Evolutionary conservation across 2,888 invertebrate species (phyloP), one percentile per base, ranked within the genome.

Genomic region (Thera obeliscata): DNA sequence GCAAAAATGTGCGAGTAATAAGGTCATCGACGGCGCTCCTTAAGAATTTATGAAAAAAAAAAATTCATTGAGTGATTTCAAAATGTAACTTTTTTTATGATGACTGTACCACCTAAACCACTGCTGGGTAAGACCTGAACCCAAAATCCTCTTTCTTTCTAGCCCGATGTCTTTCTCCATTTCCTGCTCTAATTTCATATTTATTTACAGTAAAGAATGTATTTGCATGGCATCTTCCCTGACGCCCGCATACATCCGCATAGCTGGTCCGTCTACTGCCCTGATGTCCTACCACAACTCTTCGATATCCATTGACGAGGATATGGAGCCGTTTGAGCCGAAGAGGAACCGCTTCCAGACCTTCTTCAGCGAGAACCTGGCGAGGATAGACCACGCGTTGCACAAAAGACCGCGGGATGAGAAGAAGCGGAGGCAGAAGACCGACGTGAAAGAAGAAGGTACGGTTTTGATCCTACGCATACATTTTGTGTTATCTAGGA

Each of bases 211-310:
- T 61, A 94, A 94, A 81, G 93, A 94, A 65, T 94, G 95, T 60
- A 85, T 95, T 38, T 95, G 95, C 70, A 95, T 97, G 94, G 96
- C 96, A 0, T 94, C 94, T 43, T 94, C 96, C 2, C 85, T 97
- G 22, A 91, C 95, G 0, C 97, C 97, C 1, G 96, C 96, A 0
- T 97, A 95, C 84, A 86, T 98, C 2, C 94, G 97, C 61, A 94
- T 98, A 56, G 96, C 96, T 22, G 97, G 97, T 0, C 96, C 96
- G 0, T 95, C 94, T 61, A 95, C 95, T 1, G 87, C 94, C 1
- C 87, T 86, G 61, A 87, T 95, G 70, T 81, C 83, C 12, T 91
- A 93, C 78, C 80, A 83, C 63, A 93, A 93, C 76, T 78, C 85
- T 2, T 88, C 87, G 36, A 84, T 92, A 9, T 76, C 84, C 41